These are phyloP conservation scores for Diadophis punctatus DNA, from an alignment of 2,113 vertebrate species.

Conservation along the genomic window DNA sequence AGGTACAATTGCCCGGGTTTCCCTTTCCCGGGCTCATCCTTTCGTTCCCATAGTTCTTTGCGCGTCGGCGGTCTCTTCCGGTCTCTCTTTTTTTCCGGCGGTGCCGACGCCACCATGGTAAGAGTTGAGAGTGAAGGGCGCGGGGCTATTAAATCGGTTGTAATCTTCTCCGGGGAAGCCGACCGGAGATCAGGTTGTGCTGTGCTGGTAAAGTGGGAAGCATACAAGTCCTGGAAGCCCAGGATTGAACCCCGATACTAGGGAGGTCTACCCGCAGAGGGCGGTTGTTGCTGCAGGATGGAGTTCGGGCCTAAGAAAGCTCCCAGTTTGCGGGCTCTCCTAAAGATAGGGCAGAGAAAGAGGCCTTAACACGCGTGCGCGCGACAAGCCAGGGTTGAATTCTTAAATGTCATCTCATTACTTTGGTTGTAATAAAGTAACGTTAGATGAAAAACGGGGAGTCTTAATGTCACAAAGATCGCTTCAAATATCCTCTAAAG, in stretches of 20 bases:
- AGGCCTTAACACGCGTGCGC: not conserved
- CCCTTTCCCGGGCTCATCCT: not conserved
- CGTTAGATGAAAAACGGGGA: too few relatives aligned
- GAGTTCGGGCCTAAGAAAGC: not conserved
- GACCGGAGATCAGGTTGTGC: fast-evolving
- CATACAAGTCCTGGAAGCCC: not conserved
- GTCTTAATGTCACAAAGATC: not conserved
- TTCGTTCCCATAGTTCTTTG: slow-evolving; percentile 31
- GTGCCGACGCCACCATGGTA: slow-evolving; percentile 37
- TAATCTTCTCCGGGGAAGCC: not conserved
- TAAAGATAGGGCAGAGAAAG: not conserved
- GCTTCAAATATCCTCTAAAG: not conserved
- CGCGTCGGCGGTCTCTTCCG: slow-evolving; percentile 1
- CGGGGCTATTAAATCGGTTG: not conserved
- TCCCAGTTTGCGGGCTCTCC: not conserved
- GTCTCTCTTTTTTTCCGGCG: slow-evolving; percentile 7
- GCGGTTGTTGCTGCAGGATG: not conserved
- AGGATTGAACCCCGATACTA: not conserved
- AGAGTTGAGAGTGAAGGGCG: not conserved
- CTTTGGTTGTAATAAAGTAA: too few relatives aligned
- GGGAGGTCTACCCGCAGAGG: not conserved
- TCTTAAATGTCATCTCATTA: too few relatives aligned
- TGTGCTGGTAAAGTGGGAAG: not conserved
- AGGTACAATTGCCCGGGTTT: not conserved
- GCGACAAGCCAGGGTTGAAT: not conserved